Conservation (phyloP, 2,888 invertebrate species). For the Eudemis profundana region DNA sequence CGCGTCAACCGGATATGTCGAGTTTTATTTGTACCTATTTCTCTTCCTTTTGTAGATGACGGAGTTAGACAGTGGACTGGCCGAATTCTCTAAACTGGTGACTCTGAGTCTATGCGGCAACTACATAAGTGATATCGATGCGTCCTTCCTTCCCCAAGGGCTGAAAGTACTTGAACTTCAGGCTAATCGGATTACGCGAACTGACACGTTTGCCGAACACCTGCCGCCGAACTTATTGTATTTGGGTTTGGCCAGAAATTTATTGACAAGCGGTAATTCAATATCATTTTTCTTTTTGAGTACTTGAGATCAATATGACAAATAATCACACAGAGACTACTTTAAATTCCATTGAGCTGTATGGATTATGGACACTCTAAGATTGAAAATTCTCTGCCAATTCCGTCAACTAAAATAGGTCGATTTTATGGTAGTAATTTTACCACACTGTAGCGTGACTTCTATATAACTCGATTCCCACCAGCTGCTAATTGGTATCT, state of each 20-base stretch:
- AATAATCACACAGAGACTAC: too few relatives aligned
- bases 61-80: constrained; percentile 69
- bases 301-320: too few relatives aligned
- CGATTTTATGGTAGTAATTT: too few relatives aligned
- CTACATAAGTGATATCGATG: constrained; percentile 63
- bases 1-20: too few relatives aligned
- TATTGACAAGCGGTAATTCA: constrained; percentile 63
- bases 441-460: too few relatives aligned
- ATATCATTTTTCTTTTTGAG: background rate
- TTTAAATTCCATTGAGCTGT: too few relatives aligned
- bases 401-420: too few relatives aligned
- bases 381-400: too few relatives aligned
- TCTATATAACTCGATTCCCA: too few relatives aligned
- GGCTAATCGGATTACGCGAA: constrained; percentile 72
- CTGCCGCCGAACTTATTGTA: constrained; percentile 74
- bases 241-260: constrained; percentile 82
- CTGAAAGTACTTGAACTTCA: constrained; percentile 79
- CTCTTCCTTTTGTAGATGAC: constrained; percentile 76
- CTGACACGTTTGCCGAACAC: constrained; percentile 62
- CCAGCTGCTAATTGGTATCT: too few relatives aligned
- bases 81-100: constrained; percentile 68
- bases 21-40: too few relatives aligned
- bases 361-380: too few relatives aligned
- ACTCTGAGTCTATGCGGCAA: constrained; percentile 79
- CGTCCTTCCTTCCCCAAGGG: constrained; percentile 67